phyloP scores from a whole-genome alignment of 1,140 invertebrate genomes.

The Prorops nasuta region DNA sequence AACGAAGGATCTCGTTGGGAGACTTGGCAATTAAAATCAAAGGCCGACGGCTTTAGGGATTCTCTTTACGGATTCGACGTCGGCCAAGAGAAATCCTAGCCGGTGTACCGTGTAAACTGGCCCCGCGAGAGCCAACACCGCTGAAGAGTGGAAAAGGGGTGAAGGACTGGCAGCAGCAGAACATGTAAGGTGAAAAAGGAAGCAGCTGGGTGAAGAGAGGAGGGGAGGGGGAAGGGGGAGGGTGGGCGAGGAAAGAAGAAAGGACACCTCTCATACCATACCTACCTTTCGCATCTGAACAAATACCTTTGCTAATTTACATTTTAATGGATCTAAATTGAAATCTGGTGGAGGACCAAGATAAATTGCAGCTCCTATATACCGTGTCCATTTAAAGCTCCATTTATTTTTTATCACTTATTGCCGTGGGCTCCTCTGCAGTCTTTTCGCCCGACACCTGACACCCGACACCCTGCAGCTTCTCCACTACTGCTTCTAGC shows the following conservation, averaged over 20 bases:
- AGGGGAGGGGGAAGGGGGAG: slow-evolving; percentile 6
- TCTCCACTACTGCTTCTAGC: background rate
- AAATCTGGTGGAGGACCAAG: slow-evolving; percentile 31
- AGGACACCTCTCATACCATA: slow-evolving; percentile 12
- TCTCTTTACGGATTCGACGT: too few relatives aligned
- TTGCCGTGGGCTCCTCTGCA: slow-evolving; percentile 8
- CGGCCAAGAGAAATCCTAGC: too few relatives aligned
- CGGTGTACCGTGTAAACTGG: background rate
- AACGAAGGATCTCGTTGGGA: too few relatives aligned
- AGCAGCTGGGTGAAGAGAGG: background rate
- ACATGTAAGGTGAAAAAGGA: background rate
- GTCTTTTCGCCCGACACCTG: too few relatives aligned
- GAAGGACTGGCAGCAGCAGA: background rate
- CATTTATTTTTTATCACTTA: slow-evolving; percentile 33
- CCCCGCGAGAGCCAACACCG: background rate
- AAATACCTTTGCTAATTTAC: slow-evolving; percentile 36
- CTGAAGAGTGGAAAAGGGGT: too few relatives aligned
- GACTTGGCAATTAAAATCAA: too few relatives aligned
- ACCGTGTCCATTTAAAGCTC: slow-evolving; percentile 24
- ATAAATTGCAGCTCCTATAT: slow-evolving; percentile 29
- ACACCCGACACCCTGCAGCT: too few relatives aligned
- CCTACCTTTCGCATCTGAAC: slow-evolving; percentile 20
- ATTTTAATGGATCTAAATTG: slow-evolving; percentile 47
- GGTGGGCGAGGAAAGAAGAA: slow-evolving; percentile 12
- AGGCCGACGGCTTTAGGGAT: too few relatives aligned